phyloP scores from a whole-genome alignment of 64 coral and sea anemone genomes.

The Stichodactyla mertensii region DNA sequence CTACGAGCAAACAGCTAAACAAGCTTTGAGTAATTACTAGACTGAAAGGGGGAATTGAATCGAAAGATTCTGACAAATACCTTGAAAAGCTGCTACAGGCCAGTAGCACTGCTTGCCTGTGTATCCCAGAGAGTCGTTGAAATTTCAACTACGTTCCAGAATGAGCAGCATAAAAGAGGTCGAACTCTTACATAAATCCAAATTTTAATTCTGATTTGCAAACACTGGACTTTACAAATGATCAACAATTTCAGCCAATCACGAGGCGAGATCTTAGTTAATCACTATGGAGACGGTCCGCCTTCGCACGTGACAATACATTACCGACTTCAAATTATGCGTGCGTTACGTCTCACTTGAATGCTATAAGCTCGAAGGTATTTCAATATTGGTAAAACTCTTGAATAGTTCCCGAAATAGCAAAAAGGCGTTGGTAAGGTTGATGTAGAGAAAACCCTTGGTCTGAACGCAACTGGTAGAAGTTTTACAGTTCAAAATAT shows the following conservation, averaged over 20 bases:
- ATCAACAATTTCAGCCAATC: slow-evolving; percentile 23
- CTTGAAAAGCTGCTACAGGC: background rate
- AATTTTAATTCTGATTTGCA: slow-evolving; percentile 34
- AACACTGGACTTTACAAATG: slow-evolving; percentile 20
- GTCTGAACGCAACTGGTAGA: too few species aligned
- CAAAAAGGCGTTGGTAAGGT: background rate
- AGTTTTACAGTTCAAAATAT: too few species aligned
- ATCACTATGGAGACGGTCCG: slow-evolving; percentile 3
- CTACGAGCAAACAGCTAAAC: background rate
- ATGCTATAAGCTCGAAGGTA: slow-evolving; percentile 19
- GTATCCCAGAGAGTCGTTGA: slow-evolving; percentile 6
- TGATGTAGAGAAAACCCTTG: background rate
- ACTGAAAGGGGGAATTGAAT: background rate
- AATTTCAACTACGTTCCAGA: slow-evolving; percentile 16
- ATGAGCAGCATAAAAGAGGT: slow-evolving; percentile 14
- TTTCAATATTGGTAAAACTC: background rate
- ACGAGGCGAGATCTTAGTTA: background rate
- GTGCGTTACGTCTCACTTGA: background rate
- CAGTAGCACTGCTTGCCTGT: slow-evolving; percentile 12
- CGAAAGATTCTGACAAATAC: background rate
- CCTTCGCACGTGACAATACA: slow-evolving; percentile 20
- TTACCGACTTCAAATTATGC: background rate
- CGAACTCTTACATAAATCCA: background rate
- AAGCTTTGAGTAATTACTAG: background rate
- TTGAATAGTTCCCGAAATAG: background rate